These are phyloP conservation scores for Tetrao urogallus DNA, from an alignment of 2,113 vertebrate species.

Conservation along the genomic window DNA sequence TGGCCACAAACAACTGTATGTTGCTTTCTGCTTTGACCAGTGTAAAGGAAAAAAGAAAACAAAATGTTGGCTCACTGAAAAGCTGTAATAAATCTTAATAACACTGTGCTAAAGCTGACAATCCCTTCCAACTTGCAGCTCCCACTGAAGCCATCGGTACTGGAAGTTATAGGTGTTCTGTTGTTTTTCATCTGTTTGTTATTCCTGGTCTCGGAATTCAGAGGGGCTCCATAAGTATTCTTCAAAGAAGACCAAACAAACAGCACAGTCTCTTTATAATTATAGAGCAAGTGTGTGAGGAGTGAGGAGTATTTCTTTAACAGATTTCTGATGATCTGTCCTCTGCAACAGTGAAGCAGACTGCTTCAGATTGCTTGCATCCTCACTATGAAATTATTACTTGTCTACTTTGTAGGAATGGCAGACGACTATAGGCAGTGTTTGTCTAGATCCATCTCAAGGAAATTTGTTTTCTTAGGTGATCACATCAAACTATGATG, in stretches of 20 bases:
- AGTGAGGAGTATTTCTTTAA: background rate
- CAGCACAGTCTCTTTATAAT: background rate
- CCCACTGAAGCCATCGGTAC: background rate
- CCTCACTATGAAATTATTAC: background rate
- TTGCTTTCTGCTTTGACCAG: background rate
- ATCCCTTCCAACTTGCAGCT: background rate
- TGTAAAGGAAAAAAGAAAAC: background rate
- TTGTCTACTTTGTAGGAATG: background rate
- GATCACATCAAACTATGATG: background rate
- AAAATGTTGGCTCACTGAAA: background rate
- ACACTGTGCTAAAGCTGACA: background rate
- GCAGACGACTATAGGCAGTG: background rate
- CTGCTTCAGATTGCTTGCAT: fast-evolving
- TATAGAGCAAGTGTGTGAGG: background rate
- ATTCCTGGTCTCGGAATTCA: background rate
- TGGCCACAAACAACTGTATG: background rate
- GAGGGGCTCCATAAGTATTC: background rate
- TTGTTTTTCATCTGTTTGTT: background rate
- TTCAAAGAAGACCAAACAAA: background rate
- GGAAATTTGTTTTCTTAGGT: background rate
- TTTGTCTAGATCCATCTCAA: background rate
- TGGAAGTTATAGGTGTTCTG: background rate
- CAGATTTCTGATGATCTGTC: background rate
- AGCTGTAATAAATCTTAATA: background rate
- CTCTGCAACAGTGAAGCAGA: background rate